phyloP scores from a whole-genome alignment of 2,888 invertebrate species.

The Dasypogon diadema region DNA sequence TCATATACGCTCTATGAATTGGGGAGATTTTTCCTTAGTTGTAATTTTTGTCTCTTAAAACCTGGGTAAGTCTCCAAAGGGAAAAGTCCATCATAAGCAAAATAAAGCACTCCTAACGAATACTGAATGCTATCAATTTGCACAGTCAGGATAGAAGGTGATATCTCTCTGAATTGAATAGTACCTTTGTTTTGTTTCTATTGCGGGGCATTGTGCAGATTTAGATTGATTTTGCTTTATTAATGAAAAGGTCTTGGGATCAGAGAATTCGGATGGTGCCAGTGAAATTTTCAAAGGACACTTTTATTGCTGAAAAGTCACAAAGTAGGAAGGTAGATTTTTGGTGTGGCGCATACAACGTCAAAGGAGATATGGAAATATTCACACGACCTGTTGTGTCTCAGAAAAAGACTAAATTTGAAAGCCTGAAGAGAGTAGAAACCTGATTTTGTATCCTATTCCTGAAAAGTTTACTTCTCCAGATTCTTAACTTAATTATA shows the following conservation, averaged over 20 bases:
- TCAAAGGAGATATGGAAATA: too few species aligned
- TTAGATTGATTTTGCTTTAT: background rate
- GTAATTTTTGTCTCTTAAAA: conserved; percentile 12
- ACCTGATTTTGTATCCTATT: too few species aligned
- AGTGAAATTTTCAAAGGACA: background rate
- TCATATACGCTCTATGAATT: conserved; percentile 18
- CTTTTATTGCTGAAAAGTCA: too few species aligned
- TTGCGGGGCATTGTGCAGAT: background rate
- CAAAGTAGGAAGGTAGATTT: too few species aligned
- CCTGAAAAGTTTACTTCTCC: too few species aligned
- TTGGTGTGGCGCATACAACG: too few species aligned
- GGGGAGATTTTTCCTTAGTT: conserved; percentile 7
- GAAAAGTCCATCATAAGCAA: conserved; percentile 12
- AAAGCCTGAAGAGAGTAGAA: too few species aligned
- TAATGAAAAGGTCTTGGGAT: background rate
- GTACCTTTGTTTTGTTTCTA: background rate
- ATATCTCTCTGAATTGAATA: background rate
- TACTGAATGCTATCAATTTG: conserved; percentile 35
- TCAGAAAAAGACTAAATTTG: too few species aligned
- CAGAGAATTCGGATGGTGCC: background rate
- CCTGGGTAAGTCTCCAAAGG: background rate
- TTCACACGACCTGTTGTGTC: too few species aligned
- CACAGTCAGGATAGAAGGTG: conserved; percentile 12
- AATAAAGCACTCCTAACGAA: conserved; percentile 12
- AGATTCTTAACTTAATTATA: too few species aligned